Conservation (phyloP, 1,140 invertebrate species). For the Samia ricini region DNA sequence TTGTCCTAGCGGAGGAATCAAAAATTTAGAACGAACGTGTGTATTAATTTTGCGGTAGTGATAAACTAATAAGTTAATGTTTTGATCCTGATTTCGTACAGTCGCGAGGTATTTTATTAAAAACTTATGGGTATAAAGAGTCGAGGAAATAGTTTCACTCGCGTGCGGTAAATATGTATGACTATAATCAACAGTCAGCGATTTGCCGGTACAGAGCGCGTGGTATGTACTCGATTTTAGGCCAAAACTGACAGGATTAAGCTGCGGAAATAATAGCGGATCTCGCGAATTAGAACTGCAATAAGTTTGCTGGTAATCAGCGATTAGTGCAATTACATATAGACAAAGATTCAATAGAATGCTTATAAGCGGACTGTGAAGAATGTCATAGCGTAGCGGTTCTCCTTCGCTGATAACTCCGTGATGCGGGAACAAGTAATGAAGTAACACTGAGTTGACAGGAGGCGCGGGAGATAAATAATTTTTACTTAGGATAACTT, state of each 20-base stretch:
- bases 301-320: constrained; percentile 11
- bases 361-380: too few relatives aligned
- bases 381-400: constrained; percentile 9
- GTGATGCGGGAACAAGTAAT: too few relatives aligned
- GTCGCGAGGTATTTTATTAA: neutral
- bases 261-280: constrained; percentile 3
- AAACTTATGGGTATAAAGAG: constrained; percentile 1
- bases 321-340: constrained; percentile 6
- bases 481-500: constrained; percentile 18
- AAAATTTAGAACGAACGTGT: constrained; percentile 13
- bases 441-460: neutral
- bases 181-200: constrained; percentile 1
- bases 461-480: constrained; percentile 8
- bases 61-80: constrained; percentile 4
- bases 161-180: neutral
- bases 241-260: constrained; percentile 10
- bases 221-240: constrained; percentile 8
- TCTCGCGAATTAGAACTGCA: constrained; percentile 10
- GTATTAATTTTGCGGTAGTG: constrained; percentile 8
- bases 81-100: constrained; percentile 5
- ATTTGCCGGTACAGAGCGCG: constrained; percentile 8
- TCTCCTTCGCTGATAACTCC: constrained; percentile 23
- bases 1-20: constrained; percentile 13
- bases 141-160: neutral
- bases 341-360: constrained; percentile 13